These are phyloP conservation scores for Notodonta ziczac DNA, from an alignment of 2,888 invertebrate species.

Conservation along the genomic window DNA sequence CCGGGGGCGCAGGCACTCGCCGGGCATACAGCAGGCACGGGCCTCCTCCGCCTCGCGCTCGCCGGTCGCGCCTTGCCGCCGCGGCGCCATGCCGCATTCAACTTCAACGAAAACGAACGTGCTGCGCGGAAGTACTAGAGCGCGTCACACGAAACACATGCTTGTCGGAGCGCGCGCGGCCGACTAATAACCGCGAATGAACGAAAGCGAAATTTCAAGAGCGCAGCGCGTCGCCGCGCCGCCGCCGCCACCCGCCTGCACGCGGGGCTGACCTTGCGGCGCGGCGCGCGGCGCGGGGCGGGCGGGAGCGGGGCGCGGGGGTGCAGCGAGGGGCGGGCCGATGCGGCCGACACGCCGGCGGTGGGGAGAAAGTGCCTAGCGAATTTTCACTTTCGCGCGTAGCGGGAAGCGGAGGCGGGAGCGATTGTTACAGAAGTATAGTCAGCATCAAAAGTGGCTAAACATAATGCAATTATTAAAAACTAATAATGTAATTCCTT, in stretches of 20 bases:
- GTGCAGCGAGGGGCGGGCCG: conserved; percentile 69
- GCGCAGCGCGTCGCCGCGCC: conserved; percentile 80
- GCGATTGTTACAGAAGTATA: conserved; percentile 5
- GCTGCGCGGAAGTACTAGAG: conserved; percentile 61
- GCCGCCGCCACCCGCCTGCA: conserved; percentile 69
- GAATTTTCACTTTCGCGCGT: conserved; percentile 81
- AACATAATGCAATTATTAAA: no score
- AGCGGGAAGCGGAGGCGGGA: conserved; percentile 47
- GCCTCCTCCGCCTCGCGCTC: conserved; percentile 79
- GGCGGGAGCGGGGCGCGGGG: conserved; percentile 54
- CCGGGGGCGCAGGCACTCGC: conserved; percentile 91
- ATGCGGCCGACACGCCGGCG: conserved; percentile 50
- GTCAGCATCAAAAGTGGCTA: background rate
- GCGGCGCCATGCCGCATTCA: conserved; percentile 78
- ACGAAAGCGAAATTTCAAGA: conserved; percentile 90
- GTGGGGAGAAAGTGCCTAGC: conserved; percentile 83
- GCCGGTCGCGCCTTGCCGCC: conserved; percentile 80
- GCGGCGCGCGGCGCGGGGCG: conserved; percentile 49
- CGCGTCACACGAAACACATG: conserved; percentile 85
- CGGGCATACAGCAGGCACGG: conserved; percentile 92
- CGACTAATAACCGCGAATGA: conserved; percentile 85
- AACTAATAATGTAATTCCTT: no score
- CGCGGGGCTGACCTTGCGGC: conserved; percentile 72
- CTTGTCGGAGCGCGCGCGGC: conserved; percentile 84
- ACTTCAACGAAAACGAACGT: conserved; percentile 76